Evolutionary conservation across 2,888 invertebrate species (phyloP).

Genomic region (Polydrusus tereticollis): DNA sequence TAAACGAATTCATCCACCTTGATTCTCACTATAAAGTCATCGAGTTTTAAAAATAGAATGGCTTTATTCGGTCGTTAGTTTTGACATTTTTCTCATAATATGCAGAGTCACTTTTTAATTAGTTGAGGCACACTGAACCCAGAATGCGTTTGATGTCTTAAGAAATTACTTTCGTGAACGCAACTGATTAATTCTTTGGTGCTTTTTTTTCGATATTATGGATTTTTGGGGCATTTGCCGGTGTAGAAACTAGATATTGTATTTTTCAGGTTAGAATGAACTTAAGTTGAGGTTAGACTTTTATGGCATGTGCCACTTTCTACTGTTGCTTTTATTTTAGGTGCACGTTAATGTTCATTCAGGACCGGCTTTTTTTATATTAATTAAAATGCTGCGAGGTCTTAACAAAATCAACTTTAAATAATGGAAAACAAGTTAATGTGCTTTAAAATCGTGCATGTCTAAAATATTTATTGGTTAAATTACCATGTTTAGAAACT

Average conservation of each 20-base stretch:
- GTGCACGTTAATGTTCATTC: too few species aligned
- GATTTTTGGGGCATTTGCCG: not conserved
- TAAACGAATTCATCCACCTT: not conserved
- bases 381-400: too few species aligned
- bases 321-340: too few species aligned
- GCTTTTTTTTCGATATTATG: not conserved
- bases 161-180: not conserved
- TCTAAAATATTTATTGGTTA: too few species aligned
- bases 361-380: too few species aligned
- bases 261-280: too few species aligned
- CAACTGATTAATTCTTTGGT: not conserved
- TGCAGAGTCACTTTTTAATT: constrained; percentile 26
- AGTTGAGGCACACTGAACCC: constrained; percentile 8
- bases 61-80: constrained; percentile 28
- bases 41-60: constrained; percentile 14
- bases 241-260: not conserved
- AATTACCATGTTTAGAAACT: too few species aligned
- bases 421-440: too few species aligned
- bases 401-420: too few species aligned
- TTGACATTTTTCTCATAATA: constrained; percentile 32
- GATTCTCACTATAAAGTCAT: not conserved
- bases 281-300: too few species aligned
- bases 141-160: constrained; percentile 14
- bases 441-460: too few species aligned
- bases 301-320: too few species aligned